Percentiles rank a stretch among this genome's conserved stretches.
Evolutionary conservation across 1,140 invertebrate species (phyloP).

Genomic region (Drosophila albomicans): DNA sequence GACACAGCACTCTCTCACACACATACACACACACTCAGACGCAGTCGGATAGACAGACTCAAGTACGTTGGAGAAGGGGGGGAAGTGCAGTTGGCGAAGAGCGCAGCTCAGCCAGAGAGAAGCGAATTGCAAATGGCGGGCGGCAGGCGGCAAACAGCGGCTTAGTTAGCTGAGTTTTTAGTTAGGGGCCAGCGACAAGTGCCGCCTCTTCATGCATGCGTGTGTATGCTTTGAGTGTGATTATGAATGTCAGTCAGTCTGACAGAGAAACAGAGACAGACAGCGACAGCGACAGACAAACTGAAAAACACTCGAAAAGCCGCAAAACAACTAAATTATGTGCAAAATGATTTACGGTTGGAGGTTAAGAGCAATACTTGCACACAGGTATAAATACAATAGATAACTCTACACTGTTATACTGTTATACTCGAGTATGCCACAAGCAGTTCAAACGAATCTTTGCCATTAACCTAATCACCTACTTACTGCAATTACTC

Average conservation of each 20-base stretch:
- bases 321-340: slow-evolving; percentile 47
- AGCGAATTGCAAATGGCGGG: slow-evolving; percentile 9
- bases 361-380: slow-evolving; percentile 36
- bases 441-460: background rate
- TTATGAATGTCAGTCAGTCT: slow-evolving; percentile 38
- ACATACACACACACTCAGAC: background rate
- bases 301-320: slow-evolving; percentile 36
- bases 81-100: slow-evolving; percentile 12
- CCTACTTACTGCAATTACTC: background rate
- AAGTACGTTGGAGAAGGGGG: background rate
- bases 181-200: slow-evolving; percentile 38
- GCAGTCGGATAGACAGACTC: background rate
- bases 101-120: slow-evolving; percentile 15
- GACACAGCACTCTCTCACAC: slow-evolving; percentile 1
- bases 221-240: slow-evolving; percentile 20
- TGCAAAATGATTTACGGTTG: slow-evolving; percentile 30
- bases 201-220: background rate
- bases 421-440: background rate
- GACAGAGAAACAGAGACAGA: slow-evolving; percentile 4
- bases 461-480: background rate
- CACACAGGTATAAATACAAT: slow-evolving; percentile 14
- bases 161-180: slow-evolving; percentile 46
- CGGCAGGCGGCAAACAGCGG: slow-evolving; percentile 13
- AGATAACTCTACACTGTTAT: too few species aligned
- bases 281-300: slow-evolving; percentile 11